These are phyloP conservation scores for Antheraea mylitta DNA, from an alignment of 1,140 invertebrate species.

Conservation along the genomic window DNA sequence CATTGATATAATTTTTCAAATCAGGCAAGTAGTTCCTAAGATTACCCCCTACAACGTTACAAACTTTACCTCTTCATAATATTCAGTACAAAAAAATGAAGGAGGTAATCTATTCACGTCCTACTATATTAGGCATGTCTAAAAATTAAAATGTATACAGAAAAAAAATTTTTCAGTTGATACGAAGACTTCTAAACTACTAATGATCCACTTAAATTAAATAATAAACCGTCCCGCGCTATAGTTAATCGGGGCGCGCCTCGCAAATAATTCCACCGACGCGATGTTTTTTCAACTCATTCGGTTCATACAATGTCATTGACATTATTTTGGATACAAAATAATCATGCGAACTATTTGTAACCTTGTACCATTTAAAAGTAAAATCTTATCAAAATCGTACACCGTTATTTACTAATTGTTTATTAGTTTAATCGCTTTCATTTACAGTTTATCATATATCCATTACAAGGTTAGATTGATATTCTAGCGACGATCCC, in stretches of 20 bases:
- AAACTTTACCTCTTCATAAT: too few relatives aligned
- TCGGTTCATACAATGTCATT: slow-evolving; percentile 23
- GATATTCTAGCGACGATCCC: not conserved
- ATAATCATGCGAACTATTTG: slow-evolving; percentile 27
- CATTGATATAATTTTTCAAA: too few relatives aligned
- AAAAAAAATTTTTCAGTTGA: not conserved
- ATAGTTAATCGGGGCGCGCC: not conserved
- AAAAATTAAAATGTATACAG: too few relatives aligned
- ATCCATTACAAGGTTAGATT: slow-evolving; percentile 1
- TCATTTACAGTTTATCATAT: not conserved
- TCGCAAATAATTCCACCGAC: slow-evolving; percentile 1
- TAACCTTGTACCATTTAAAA: slow-evolving; percentile 32
- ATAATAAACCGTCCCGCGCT: not conserved
- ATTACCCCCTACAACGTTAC: too few relatives aligned
- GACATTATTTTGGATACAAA: slow-evolving; percentile 33
- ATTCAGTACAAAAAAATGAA: too few relatives aligned
- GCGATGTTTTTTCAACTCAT: slow-evolving; percentile 7
- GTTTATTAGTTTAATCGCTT: not conserved
- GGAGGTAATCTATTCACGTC: too few relatives aligned
- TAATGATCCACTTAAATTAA: not conserved
- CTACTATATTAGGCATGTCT: too few relatives aligned
- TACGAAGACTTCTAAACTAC: not conserved
- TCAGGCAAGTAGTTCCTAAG: too few relatives aligned
- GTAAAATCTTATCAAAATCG: slow-evolving; percentile 1
- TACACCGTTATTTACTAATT: not conserved